Percentiles rank a stretch among this genome's conserved stretches.
These are phyloP conservation scores for Benitochromis conjunctus DNA, from an alignment of 2,113 vertebrate genomes.

Conservation along the genomic window DNA sequence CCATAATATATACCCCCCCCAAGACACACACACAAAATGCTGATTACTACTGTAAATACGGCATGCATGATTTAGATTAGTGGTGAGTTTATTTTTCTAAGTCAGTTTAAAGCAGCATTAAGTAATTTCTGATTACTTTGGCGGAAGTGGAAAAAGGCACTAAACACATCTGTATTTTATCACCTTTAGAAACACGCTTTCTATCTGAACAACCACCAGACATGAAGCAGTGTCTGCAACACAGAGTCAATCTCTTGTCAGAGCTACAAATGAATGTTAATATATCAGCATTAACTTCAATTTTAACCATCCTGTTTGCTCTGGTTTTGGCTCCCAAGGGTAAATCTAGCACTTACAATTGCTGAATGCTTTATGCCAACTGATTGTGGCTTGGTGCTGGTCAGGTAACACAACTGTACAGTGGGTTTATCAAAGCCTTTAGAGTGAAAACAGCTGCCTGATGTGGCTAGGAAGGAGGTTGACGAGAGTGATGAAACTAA, in stretches of 20 bases:
- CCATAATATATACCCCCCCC: background rate
- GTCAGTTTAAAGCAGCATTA: background rate
- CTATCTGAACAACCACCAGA: background rate
- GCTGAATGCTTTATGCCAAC: background rate
- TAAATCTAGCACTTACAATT: background rate
- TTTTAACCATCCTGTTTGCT: background rate
- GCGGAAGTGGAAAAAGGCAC: background rate
- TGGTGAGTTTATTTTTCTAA: background rate
- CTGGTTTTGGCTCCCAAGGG: background rate
- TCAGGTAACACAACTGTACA: background rate
- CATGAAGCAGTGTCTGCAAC: background rate
- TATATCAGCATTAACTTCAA: background rate
- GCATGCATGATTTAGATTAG: background rate
- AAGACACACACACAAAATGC: background rate
- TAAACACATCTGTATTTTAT: background rate
- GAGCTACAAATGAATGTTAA: background rate
- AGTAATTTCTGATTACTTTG: background rate
- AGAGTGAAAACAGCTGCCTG: background rate
- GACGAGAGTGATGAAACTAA: background rate
- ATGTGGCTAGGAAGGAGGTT: background rate
- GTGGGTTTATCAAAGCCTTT: background rate
- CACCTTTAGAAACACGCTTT: background rate
- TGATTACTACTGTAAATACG: background rate
- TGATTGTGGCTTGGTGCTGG: background rate
- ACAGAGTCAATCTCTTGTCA: background rate